Conservation (phyloP, 2,888 invertebrate genomes). For the Drosophila eohydei region DNA sequence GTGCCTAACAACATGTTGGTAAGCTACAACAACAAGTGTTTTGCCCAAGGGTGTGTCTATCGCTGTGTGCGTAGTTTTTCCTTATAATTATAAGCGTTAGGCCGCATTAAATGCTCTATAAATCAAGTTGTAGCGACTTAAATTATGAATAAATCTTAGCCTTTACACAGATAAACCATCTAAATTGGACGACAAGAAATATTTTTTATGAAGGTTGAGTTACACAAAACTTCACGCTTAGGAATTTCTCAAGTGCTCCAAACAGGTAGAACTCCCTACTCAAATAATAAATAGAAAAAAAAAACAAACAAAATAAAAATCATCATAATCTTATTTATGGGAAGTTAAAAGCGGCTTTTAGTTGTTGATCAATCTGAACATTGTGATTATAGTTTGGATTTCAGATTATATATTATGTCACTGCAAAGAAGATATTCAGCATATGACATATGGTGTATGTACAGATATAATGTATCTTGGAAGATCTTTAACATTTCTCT, state of each 20-base stretch:
- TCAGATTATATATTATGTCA: conserved; percentile 11
- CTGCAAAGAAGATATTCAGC: not conserved
- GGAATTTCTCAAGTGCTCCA: conserved; percentile 25
- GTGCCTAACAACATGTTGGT: conserved; percentile 84
- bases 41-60: conserved; percentile 4
- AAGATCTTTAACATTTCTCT: not conserved
- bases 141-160: conserved; percentile 48
- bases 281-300: not conserved
- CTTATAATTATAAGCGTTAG: conserved; percentile 55
- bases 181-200: conserved; percentile 12
- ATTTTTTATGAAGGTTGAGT: conserved; percentile 42
- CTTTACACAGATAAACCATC: conserved; percentile 29
- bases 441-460: not conserved
- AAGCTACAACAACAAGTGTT: conserved; percentile 47
- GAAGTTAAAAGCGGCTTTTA: conserved; percentile 26
- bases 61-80: conserved; percentile 26
- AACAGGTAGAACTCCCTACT: conserved; percentile 26
- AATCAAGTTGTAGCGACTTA: conserved; percentile 56
- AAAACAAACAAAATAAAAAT: conserved; percentile 2
- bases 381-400: conserved; percentile 18
- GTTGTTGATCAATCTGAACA: conserved; percentile 12
- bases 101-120: conserved; percentile 48
- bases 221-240: conserved; percentile 30
- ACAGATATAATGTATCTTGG: not conserved
- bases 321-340: conserved; percentile 22